A percentile compares a stretch with the other conserved stretches of the same genome.
phyloP scores from a whole-genome alignment of 2,797 vertebrate species.

The Eremophila alpestris region DNA sequence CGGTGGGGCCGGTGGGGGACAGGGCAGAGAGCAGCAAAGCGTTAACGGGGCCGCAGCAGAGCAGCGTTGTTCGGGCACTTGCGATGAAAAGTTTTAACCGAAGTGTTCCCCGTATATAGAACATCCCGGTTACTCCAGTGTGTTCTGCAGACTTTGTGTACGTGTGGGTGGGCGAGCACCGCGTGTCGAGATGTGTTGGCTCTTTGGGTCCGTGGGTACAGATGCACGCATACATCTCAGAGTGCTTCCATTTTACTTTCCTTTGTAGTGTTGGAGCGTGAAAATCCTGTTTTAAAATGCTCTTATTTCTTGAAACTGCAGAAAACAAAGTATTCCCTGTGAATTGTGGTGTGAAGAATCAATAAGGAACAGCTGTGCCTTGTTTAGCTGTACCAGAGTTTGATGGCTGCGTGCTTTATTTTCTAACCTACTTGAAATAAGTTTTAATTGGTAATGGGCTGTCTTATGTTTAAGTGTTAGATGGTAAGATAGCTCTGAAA shows the following conservation, averaged over 20 bases:
- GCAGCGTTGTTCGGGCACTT: not conserved
- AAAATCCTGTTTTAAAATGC: not conserved
- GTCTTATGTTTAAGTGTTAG: not conserved
- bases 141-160: not conserved
- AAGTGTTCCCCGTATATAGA: not conserved
- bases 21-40: rapidly evolving
- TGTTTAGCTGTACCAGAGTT: not conserved
- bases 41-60: rapidly evolving
- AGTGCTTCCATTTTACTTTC: not conserved
- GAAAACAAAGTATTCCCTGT: not conserved
- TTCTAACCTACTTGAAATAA: not conserved
- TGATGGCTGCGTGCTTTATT: not conserved
- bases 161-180: not conserved
- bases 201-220: rapidly evolving
- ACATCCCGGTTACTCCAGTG: not conserved
- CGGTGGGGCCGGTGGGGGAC: not conserved
- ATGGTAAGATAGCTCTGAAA: not conserved
- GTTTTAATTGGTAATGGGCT: not conserved
- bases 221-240: rapidly evolving
- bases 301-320: not conserved
- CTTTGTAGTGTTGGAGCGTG: not conserved
- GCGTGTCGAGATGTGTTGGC: not conserved
- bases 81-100: not conserved
- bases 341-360: not conserved
- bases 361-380: not conserved